Conservation (phyloP, 1,140 invertebrate species). For the Monochamus saltuarius region DNA sequence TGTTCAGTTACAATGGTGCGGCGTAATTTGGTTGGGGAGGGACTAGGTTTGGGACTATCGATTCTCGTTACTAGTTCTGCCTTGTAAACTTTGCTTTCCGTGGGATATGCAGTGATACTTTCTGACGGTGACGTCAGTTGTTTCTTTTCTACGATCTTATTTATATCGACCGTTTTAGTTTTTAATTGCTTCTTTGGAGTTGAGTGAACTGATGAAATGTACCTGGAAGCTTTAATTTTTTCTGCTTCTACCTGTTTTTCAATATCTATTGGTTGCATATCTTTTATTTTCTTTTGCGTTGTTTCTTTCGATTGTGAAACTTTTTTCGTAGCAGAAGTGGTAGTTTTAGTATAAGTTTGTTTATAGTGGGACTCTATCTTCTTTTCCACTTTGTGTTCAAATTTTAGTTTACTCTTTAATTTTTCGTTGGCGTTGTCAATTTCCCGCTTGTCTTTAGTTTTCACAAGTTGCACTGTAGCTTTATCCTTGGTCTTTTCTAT, state of each 20-base stretch:
- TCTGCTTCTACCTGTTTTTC: slow-evolving; percentile 5
- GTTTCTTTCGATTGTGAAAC: neutral
- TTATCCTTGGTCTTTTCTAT: slow-evolving; percentile 44
- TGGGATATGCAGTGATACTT: neutral
- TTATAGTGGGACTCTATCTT: slow-evolving; percentile 15
- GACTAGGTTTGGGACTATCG: slow-evolving; percentile 43
- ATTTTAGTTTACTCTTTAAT: slow-evolving; percentile 30
- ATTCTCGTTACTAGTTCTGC: slow-evolving; percentile 15
- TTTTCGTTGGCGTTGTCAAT: slow-evolving; percentile 40
- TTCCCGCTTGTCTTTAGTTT: slow-evolving; percentile 40
- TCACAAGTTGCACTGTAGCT: neutral
- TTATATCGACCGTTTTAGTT: slow-evolving; percentile 1
- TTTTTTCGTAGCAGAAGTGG: slow-evolving; percentile 32
- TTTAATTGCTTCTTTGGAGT: neutral
- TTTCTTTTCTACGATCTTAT: neutral
- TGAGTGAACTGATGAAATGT: too few species aligned
- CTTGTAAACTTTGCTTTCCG: slow-evolving; percentile 19
- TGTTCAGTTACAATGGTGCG: slow-evolving; percentile 43
- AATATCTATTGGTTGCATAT: slow-evolving; percentile 1
- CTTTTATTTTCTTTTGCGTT: slow-evolving; percentile 9
- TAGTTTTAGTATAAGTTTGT: slow-evolving; percentile 31
- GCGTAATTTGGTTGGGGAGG: slow-evolving; percentile 48
- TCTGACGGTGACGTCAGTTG: too few species aligned
- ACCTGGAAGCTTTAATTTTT: slow-evolving; percentile 2
- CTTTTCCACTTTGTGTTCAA: slow-evolving; percentile 21